A percentile compares a stretch with the other conserved stretches of the same genome.
phyloP scores from a whole-genome alignment of 92 coral and sea anemone genomes.

The Isaurus tuberculatus region DNA sequence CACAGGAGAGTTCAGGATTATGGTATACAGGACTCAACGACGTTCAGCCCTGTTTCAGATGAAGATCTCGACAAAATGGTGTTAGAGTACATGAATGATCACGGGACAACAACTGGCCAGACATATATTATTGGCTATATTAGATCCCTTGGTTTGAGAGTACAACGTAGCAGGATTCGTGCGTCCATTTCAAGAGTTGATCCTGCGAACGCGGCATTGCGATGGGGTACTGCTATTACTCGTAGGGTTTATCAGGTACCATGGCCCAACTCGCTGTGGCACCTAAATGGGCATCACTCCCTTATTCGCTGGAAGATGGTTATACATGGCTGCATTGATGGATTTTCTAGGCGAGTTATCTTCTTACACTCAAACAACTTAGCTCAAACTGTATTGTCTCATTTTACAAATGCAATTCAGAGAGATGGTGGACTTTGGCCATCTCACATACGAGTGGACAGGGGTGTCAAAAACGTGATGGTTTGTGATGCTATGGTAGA shows the following conservation, averaged over 20 bases:
- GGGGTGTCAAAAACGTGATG: conserved; percentile 25
- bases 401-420: conserved; percentile 23
- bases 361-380: conserved; percentile 20
- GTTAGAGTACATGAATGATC: conserved; percentile 31
- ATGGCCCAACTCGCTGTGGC: conserved; percentile 51
- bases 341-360: conserved; percentile 57
- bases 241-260: conserved; percentile 42
- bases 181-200: conserved; percentile 57
- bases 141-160: conserved; percentile 36
- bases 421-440: conserved; percentile 51
- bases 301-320: conserved; percentile 67
- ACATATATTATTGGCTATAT: conserved; percentile 32
- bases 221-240: conserved; percentile 64
- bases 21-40: background rate
- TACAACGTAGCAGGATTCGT: conserved; percentile 53
- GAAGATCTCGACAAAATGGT: conserved; percentile 27
- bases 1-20: conserved; percentile 20
- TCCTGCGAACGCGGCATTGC: conserved; percentile 66
- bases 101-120: conserved; percentile 52
- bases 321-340: conserved; percentile 63
- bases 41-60: conserved; percentile 19
- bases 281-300: conserved; percentile 69
- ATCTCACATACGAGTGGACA: conserved; percentile 36
- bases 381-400: conserved; percentile 23
- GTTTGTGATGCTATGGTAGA: conserved; percentile 44